A percentile compares a stretch with the other conserved stretches of the same genome.
Conservation (phyloP, 2,797 vertebrate species). For the Eulemur coronatus region DNA sequence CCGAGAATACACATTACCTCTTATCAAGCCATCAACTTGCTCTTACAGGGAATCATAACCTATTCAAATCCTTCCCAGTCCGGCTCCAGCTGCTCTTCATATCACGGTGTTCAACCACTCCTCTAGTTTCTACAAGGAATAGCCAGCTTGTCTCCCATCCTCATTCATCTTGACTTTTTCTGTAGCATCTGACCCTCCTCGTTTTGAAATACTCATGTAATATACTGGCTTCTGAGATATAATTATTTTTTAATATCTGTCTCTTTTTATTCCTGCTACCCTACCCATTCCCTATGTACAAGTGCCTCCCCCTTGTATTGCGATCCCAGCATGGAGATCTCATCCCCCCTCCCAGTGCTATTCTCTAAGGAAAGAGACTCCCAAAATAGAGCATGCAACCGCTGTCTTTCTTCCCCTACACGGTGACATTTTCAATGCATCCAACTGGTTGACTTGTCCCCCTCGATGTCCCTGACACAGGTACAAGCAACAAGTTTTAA, state of each 20-base stretch:
- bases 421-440: background rate
- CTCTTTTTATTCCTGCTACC: background rate
- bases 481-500: background rate
- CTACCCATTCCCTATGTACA: background rate
- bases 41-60: background rate
- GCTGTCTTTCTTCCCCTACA: background rate
- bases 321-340: rapidly evolving
- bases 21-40: background rate
- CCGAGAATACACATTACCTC: background rate
- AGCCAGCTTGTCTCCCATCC: background rate
- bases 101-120: rapidly evolving
- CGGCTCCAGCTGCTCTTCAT: background rate
- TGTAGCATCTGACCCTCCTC: background rate
- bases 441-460: background rate
- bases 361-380: background rate
- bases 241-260: background rate
- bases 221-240: background rate
- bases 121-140: background rate
- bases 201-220: background rate
- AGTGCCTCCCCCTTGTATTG: background rate
- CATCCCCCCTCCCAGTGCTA: rapidly evolving
- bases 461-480: rapidly evolving
- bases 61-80: background rate
- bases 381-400: background rate
- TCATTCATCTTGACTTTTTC: background rate